Conservation (phyloP, 2,113 vertebrate species). For the Labeo catla region DNA sequence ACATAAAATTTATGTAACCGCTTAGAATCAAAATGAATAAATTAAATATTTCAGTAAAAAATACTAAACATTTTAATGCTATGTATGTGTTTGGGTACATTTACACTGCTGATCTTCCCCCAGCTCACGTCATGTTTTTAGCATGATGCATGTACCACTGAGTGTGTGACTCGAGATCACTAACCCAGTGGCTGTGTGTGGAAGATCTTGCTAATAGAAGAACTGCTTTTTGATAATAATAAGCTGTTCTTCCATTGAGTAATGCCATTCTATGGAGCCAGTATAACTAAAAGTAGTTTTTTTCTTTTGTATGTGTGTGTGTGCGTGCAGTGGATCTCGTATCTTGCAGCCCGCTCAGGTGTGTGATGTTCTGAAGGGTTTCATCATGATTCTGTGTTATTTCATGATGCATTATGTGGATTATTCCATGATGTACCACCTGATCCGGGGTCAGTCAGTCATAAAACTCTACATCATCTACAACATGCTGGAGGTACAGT, state of each 20-base stretch:
- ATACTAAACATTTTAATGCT: not conserved
- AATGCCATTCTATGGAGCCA: not conserved
- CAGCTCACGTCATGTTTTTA: not conserved
- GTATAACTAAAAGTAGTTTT: not conserved
- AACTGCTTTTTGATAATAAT: not conserved
- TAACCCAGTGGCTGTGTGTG: conserved; percentile 6
- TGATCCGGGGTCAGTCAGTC: conserved; percentile 97
- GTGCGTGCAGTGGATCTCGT: conserved; percentile 83
- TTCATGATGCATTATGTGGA: conserved; percentile 99
- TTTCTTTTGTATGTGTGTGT: conserved; percentile 25
- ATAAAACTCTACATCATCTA: conserved; percentile 99
- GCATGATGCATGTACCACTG: not conserved
- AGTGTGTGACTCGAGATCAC: not conserved
- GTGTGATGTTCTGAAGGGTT: conserved; percentile 95
- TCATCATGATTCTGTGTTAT: conserved; percentile 95
- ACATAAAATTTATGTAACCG: too few relatives aligned
- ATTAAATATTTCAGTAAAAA: not conserved
- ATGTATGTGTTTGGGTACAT: not conserved
- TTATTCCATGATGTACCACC: conserved; percentile 99
- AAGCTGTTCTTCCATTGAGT: not conserved
- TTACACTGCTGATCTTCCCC: not conserved
- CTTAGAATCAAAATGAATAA: not conserved
- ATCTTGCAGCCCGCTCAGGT: conserved; percentile 97
- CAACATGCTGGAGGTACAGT: conserved; percentile 96
- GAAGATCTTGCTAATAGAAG: not conserved